phyloP scores from a whole-genome alignment of 2,797 vertebrate species.

The Sciurus carolinensis region DNA sequence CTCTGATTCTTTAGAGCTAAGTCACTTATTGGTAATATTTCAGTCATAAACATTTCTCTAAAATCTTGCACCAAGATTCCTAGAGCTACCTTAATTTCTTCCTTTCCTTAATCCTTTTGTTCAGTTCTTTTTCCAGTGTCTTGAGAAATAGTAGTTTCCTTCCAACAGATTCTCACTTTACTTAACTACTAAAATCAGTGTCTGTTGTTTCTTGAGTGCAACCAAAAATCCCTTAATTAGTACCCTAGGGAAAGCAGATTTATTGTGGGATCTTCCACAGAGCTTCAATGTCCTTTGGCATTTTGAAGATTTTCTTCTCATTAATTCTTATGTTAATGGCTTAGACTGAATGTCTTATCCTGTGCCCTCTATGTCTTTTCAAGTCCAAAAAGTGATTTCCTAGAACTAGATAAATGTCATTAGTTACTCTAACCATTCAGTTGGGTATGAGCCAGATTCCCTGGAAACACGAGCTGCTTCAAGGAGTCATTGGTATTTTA shows the following conservation, averaged over 20 bases:
- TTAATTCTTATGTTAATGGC: conserved; percentile 58
- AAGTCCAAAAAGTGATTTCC: conserved; percentile 56
- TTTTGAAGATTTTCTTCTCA: conserved; percentile 63
- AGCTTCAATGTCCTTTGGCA: conserved; percentile 16
- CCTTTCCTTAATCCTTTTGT: conserved; percentile 46
- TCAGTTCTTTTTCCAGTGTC: conserved; percentile 29
- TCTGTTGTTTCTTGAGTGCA: conserved; percentile 55
- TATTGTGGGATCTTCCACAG: conserved; percentile 47
- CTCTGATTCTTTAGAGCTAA: neutral
- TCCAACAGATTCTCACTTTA: conserved; percentile 31
- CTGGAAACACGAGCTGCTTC: neutral
- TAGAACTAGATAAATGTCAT: conserved; percentile 40
- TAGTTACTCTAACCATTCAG: conserved; percentile 1
- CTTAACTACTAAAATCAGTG: conserved; percentile 33
- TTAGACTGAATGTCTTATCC: conserved; percentile 28
- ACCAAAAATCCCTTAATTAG: conserved; percentile 62
- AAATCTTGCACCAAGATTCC: conserved; percentile 8
- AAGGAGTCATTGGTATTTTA: neutral
- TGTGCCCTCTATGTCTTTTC: conserved; percentile 34
- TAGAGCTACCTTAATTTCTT: conserved; percentile 1
- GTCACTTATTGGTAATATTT: neutral
- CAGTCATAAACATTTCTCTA: conserved; percentile 34
- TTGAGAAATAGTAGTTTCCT: conserved; percentile 42
- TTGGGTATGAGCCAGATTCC: neutral
- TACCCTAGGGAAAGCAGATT: conserved; percentile 51